Conservation (phyloP, 2,888 invertebrate species). For the Orchestes rusci region DNA sequence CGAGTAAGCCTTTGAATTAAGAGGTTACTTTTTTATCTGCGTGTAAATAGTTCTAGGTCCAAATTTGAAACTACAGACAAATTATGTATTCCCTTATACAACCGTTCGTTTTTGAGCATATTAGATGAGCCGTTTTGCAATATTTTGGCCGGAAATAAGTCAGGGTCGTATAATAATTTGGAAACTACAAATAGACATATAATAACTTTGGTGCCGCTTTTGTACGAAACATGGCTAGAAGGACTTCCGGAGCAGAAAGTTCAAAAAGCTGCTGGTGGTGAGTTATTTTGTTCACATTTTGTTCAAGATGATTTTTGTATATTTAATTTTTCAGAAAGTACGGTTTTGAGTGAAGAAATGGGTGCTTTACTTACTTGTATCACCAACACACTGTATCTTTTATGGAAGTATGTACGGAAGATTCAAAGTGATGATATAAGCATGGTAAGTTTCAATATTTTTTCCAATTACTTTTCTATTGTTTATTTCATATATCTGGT, state of each 20-base stretch:
- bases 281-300: too few relatives aligned
- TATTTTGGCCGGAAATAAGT: too few relatives aligned
- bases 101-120: too few relatives aligned
- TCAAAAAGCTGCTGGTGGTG: constrained; percentile 19
- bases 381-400: constrained; percentile 54
- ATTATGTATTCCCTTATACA: too few relatives aligned
- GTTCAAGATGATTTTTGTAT: not conserved
- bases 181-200: constrained; percentile 53
- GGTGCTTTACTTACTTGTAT: constrained; percentile 56
- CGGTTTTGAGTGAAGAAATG: constrained; percentile 55
- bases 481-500: too few relatives aligned
- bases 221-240: constrained; percentile 82
- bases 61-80: too few relatives aligned
- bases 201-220: constrained; percentile 63
- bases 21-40: too few relatives aligned
- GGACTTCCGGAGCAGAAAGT: constrained; percentile 49
- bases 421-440: constrained; percentile 20
- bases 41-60: too few relatives aligned
- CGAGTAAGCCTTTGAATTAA: too few relatives aligned
- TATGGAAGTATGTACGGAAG: constrained; percentile 37
- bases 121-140: too few relatives aligned
- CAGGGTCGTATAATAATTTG: too few relatives aligned
- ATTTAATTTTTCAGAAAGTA: constrained; percentile 28
- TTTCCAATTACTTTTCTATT: too few relatives aligned
- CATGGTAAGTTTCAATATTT: constrained; percentile 26